A percentile compares a stretch with the other conserved stretches of the same genome.
These are phyloP conservation scores for Betta splendens DNA, from an alignment of 2,797 vertebrate genomes.

Conservation along the genomic window DNA sequence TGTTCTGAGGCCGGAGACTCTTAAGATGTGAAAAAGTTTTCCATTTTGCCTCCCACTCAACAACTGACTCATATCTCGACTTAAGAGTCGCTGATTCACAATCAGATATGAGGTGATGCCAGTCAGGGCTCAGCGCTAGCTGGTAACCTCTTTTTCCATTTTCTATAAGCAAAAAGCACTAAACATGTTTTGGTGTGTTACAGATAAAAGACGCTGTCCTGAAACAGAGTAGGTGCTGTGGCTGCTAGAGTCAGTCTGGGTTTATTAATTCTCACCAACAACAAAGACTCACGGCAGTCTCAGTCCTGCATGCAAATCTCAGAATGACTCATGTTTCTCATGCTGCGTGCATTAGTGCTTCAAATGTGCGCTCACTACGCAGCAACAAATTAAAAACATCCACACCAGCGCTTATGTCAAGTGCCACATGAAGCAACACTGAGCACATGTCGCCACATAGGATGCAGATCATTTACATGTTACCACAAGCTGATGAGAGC, in stretches of 20 bases:
- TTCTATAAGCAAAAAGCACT: background rate
- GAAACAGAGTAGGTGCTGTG: background rate
- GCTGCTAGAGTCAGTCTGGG: background rate
- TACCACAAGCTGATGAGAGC: background rate
- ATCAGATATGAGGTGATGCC: slow-evolving; percentile 1
- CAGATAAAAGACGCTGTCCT: background rate
- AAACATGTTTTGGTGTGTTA: slow-evolving; percentile 2
- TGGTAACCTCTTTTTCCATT: slow-evolving; percentile 13
- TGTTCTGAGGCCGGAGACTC: background rate
- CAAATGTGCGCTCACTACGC: slow-evolving; percentile 24
- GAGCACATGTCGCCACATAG: background rate
- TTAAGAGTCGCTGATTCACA: background rate
- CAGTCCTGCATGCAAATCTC: slow-evolving; percentile 11
- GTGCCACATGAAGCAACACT: background rate
- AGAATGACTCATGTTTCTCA: slow-evolving; percentile 20
- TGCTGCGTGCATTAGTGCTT: background rate
- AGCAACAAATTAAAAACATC: slow-evolving; percentile 17
- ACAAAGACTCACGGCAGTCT: slow-evolving; percentile 10
- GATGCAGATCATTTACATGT: background rate
- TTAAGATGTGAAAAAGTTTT: slow-evolving; percentile 6
- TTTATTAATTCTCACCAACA: slow-evolving; percentile 17
- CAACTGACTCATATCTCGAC: slow-evolving; percentile 23
- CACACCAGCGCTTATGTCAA: no score
- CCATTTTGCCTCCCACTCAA: slow-evolving; percentile 21
- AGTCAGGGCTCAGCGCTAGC: slow-evolving; percentile 4